Evolutionary conservation across 2,113 vertebrate species (phyloP), one percentile per base, ranked within the genome.

Genomic region (Sminthopsis crassicaudata): DNA sequence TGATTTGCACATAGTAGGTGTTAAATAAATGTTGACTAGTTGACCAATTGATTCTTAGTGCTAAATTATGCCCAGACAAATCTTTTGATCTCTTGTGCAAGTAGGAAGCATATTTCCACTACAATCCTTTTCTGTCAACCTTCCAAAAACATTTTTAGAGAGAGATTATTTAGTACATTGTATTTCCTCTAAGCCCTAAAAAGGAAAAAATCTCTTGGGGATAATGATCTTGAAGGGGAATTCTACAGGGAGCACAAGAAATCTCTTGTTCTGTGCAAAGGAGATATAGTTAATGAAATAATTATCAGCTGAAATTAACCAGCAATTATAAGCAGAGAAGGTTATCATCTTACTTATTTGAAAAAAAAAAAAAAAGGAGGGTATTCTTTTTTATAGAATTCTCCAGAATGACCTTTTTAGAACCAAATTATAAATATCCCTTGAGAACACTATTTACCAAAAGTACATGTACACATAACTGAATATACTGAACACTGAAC

Each of bases 261-360:
- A 53, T 93, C 46, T 76, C 53, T 26, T 89, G 30, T 60, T 95
- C 57, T 94, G 5, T 90, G 19, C 52, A 76, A 93, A 90, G 67
- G n/a, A 95, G 50, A 50, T 91, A 53, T 92, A 46, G 53, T 91
- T 90, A 57, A 92, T 90, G 42, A 93, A 93, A 90, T 94, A 94
- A 95, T 95, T 67, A 94, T 91, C 91, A 95, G 89, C 90, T 94
- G 91, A 8, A 92, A 94, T 67, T 92, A 91, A 22, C 48, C 46
- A 92, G 57, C 50, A 94, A 94, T 93, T 95, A 92, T 50, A 19
- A 95, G 9, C 26, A 88, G 3, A 94, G 4, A 92, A 25, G 48
- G 25, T 50, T 92, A 92, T 90, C 89, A 90, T 90, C 89, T 46
- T 51, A 9, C 14, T 27, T 46, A 50, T 57, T 91, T 96, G 88